Evolutionary conservation across 2,113 vertebrate species (phyloP), one percentile per base, ranked within the genome.

Genomic region (Oncorhynchus tshawytscha): DNA sequence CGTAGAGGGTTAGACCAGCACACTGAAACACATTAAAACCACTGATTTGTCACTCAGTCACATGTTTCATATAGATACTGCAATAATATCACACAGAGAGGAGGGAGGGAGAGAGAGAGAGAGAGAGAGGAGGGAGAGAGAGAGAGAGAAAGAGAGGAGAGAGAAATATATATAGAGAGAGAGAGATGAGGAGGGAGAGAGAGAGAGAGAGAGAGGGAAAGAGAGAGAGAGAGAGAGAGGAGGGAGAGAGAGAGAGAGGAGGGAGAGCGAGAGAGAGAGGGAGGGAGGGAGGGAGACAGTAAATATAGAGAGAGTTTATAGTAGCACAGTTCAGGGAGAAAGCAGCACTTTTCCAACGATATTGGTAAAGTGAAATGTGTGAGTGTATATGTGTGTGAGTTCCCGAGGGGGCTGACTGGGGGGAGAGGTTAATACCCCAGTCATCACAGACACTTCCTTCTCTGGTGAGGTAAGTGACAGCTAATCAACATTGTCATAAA

Each of bases 401-500:
- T 87, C 81, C 67, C 8, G 8, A 45, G 76, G 85, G 90, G 84
- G 66, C 84, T 83, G 86, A 82, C 85, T 87, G 83, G 90, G 88
- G 86, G 87, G 87, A 87, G 91, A 90, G 88, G 90, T 91, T 93
- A 93, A 94, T 94, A 93, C 92, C 93, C 92, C 92, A 90, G 88
- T 94, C 92, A 91, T 94, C 92, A 93, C 91, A 91, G 89, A 91
- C 90, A 93, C 90, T 93, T 94, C 93, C 91, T 91, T 90, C 89
- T 83, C 87, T 88, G 89, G 89, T 82, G 86, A 90, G 91, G 90
- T 91, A 93, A 93, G 91, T 93, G 93, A 94, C 93, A 94, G 93
- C 93, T 94, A 94, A 94, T 94, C 93, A 94, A 93, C 93, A 94
- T 91, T 92, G 93, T 94, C 92, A 94, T 94, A 94, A 94, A 94